phyloP scores from a whole-genome alignment of 2,888 invertebrate genomes.

The Strigamia maritima region DNA sequence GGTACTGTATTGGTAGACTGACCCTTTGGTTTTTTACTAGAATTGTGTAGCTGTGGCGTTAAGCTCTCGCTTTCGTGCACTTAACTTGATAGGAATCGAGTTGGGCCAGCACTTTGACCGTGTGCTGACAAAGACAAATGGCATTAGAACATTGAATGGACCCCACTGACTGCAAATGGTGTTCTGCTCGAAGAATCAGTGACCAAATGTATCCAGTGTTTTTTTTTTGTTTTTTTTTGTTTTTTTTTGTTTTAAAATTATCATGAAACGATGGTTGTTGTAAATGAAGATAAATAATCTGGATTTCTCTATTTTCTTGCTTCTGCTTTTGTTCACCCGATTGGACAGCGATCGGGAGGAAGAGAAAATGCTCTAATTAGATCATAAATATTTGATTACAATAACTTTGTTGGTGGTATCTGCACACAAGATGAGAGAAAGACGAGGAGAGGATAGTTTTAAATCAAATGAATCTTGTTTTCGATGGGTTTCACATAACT shows the following conservation, averaged over 20 bases:
- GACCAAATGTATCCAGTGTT: neutral
- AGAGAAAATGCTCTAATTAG: neutral
- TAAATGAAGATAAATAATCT: slow-evolving; percentile 17
- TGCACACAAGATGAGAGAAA: neutral
- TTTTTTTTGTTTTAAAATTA: too few species aligned
- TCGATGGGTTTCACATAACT: neutral
- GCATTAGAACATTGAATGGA: slow-evolving; percentile 32
- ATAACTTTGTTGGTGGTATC: neutral
- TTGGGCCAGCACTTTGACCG: slow-evolving; percentile 32
- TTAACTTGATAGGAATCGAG: slow-evolving; percentile 34
- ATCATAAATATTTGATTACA: slow-evolving; percentile 29
- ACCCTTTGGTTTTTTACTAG: neutral
- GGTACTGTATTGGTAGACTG: too few species aligned
- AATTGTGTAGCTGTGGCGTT: slow-evolving; percentile 11
- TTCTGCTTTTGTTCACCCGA: neutral
- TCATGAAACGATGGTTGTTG: neutral
- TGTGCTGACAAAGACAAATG: slow-evolving; percentile 34
- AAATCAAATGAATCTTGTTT: slow-evolving; percentile 9
- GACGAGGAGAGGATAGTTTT: too few species aligned
- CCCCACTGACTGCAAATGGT: slow-evolving; percentile 30
- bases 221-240: neutral
- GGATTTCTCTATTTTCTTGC: neutral
- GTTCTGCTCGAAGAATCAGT: slow-evolving; percentile 25
- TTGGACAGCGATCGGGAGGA: neutral
- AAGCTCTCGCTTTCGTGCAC: slow-evolving; percentile 26